Evolutionary conservation across 1,140 invertebrate genomes (phyloP).

Genomic region (Pararge aegeria): DNA sequence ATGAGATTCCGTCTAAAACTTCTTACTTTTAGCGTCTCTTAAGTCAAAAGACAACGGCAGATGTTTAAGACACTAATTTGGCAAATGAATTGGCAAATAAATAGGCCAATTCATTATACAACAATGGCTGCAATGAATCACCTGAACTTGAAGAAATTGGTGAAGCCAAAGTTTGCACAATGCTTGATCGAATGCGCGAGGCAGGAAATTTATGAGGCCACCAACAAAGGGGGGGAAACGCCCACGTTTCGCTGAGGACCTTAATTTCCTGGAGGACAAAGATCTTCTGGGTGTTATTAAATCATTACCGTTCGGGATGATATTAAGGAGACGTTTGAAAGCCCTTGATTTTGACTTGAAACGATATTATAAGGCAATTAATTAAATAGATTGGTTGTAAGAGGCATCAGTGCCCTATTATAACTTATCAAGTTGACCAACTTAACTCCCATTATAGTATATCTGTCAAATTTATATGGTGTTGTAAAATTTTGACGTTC

Average conservation of each 20-base stretch:
- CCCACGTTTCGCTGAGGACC: slow-evolving; percentile 43
- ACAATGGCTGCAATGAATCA: slow-evolving; percentile 55
- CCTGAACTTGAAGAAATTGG: slow-evolving; percentile 42
- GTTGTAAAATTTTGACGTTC: too few species aligned
- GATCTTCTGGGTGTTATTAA: slow-evolving; percentile 22
- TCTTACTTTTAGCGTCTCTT: too few species aligned
- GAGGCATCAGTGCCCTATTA: too few species aligned
- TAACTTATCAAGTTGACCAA: too few species aligned
- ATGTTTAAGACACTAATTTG: slow-evolving; percentile 50
- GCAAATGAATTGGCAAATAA: slow-evolving; percentile 25
- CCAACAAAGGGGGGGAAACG: slow-evolving; percentile 32
- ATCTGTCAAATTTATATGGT: too few species aligned
- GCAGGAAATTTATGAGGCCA: slow-evolving; percentile 31
- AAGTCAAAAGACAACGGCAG: neutral
- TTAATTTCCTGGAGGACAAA: slow-evolving; percentile 49
- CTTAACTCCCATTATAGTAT: too few species aligned
- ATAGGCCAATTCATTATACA: slow-evolving; percentile 53
- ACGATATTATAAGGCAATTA: too few species aligned
- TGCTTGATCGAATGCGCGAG: slow-evolving; percentile 36
- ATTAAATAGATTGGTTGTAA: too few species aligned
- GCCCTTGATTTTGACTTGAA: neutral
- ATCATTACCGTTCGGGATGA: slow-evolving; percentile 14
- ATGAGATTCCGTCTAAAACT: too few species aligned
- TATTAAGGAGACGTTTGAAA: neutral
- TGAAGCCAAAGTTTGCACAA: slow-evolving; percentile 57